phyloP scores from a whole-genome alignment of 2,113 vertebrate genomes.

The Lepus americanus region DNA sequence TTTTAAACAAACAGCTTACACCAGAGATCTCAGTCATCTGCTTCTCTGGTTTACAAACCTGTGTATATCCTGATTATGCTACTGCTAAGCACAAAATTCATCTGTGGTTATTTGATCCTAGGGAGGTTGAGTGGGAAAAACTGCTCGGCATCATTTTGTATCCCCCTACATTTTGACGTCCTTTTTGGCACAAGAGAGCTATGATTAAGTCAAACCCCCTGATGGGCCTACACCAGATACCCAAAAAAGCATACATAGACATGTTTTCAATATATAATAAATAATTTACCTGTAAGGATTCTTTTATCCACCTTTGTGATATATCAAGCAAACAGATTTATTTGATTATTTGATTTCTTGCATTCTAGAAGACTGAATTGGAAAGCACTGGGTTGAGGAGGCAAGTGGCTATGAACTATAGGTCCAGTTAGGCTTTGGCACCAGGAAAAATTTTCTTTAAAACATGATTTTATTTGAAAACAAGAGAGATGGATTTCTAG shows the following conservation, averaged over 20 bases:
- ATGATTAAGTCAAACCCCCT: neutral
- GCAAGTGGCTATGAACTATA: neutral
- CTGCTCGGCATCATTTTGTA: neutral
- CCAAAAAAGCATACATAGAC: neutral
- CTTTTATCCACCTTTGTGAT: neutral
- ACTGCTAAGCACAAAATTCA: neutral
- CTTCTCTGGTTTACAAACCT: neutral
- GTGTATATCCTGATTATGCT: neutral
- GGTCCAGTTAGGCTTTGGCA: neutral
- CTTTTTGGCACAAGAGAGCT: neutral
- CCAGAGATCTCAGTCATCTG: neutral
- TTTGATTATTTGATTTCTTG: neutral
- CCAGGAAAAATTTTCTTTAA: neutral
- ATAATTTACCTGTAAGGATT: neutral
- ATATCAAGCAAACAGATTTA: neutral
- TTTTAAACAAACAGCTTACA: neutral
- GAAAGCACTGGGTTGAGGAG: neutral
- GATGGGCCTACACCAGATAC: neutral
- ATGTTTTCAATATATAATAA: neutral
- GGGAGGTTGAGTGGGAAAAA: neutral
- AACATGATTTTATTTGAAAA: constrained; percentile 34
- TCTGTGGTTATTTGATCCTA: neutral
- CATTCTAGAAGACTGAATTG: neutral
- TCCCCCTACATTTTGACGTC: neutral
- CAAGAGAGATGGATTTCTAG: neutral